Base-by-base conservation (phyloP, 2,113 vertebrate genomes). In the Sula dactylatra region DNA sequence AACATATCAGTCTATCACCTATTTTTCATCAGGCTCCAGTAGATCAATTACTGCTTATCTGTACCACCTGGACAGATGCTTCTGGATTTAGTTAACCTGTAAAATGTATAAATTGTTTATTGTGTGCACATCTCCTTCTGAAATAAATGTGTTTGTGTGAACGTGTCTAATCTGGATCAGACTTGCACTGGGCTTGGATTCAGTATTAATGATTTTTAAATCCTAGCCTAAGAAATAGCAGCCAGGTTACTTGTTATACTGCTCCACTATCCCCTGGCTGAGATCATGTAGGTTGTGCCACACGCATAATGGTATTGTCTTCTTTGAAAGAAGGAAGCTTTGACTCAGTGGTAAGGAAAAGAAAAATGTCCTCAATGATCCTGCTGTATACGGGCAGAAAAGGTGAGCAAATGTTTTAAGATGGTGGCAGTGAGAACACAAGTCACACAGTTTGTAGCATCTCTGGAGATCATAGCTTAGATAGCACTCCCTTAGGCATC, bases 1-100 rank as follows among this genome's bases (percentile, higher is more conserved):
- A 79, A 10, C 5, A 0, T 26, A 32, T 20, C 52, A 76, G 0
- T 13, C 18, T 42, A 32, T 31, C 4, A 11, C 20, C 12, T 55
- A 14, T 59, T 83, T 84, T 89, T 64, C 36, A 38, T 9, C 34
- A 59, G 61, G 47, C 20, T 82, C 42, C 64, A 40, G 22, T n/a
- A 65, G 27, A 92, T 55, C 17, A 64, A 5, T 85, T 80, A 44
- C 29, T 81, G 38, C 27, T 91, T 84, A 50, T 84, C 56, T 86
- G 32, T 83, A n/a, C 61, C 8, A 59, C 38, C 18, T 66, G 27
- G 32, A 78, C 36, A 77, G 59, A 55, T 47, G 38, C 8, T 67
- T 86, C 59, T 62, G 21, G 45, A 66, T 77, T 18, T 55, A 55
- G 64, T 42, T 88, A 38, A 62, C 2, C 24, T 40, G 16, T 67